Percentiles rank a stretch among this genome's conserved stretches.
phyloP scores from a whole-genome alignment of 2,888 invertebrate genomes.

The Aphidoletes aphidimyza region DNA sequence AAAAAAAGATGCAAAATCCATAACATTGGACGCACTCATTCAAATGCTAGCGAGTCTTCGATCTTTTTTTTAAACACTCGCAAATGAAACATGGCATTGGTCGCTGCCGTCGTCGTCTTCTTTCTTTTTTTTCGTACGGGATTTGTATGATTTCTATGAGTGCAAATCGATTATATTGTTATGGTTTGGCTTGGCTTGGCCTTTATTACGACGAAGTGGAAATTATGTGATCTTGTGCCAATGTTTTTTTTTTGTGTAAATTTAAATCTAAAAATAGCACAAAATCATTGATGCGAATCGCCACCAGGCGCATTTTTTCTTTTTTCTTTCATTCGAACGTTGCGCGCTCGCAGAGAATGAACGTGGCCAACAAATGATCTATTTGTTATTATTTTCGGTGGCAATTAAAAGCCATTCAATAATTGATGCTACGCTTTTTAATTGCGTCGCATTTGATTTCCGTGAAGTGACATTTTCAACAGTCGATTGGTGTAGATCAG shows the following conservation, averaged over 20 bases:
- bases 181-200: background rate
- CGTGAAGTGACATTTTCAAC: background rate
- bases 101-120: background rate
- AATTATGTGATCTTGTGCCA: constrained; percentile 12
- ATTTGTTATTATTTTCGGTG: constrained; percentile 3
- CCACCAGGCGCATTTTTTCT: too few species aligned
- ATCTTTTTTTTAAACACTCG: background rate
- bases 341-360: constrained; percentile 16
- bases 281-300: background rate
- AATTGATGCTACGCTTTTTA: constrained; percentile 20
- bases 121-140: background rate
- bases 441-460: constrained; percentile 31
- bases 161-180: constrained; percentile 3
- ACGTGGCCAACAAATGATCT: background rate
- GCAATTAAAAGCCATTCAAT: constrained; percentile 35
- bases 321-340: too few species aligned
- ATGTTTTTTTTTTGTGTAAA: background rate
- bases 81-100: constrained; percentile 19
- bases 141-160: background rate
- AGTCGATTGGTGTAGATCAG: constrained; percentile 6
- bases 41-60: too few species aligned
- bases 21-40: too few species aligned
- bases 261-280: background rate
- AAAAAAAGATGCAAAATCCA: too few species aligned
- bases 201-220: background rate